These are phyloP conservation scores for Sorex araneus DNA, from an alignment of 2,113 vertebrate genomes.

Conservation along the genomic window DNA sequence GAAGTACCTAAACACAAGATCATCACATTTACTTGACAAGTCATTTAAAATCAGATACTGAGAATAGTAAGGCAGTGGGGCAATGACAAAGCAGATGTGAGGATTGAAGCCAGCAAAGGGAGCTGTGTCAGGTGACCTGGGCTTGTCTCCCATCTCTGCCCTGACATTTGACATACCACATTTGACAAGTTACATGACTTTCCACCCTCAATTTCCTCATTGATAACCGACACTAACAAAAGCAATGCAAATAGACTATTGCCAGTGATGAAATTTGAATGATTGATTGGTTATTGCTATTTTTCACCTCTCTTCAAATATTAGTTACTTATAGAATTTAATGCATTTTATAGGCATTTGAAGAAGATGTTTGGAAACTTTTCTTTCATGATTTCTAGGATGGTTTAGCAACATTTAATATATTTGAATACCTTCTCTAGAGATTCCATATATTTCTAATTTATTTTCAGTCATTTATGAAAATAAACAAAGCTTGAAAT, in stretches of 20 bases:
- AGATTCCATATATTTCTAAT: not conserved
- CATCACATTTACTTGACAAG: not conserved
- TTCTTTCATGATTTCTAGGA: conserved; percentile 19
- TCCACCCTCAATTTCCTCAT: not conserved
- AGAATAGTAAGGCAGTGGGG: not conserved
- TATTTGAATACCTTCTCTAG: not conserved
- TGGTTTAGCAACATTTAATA: not conserved
- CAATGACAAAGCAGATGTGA: not conserved
- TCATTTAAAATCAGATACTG: not conserved
- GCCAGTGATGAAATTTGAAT: too few relatives aligned
- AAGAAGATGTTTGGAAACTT: not conserved
- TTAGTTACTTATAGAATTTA: not conserved
- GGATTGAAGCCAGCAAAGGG: not conserved
- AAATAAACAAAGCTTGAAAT: conserved; percentile 45
- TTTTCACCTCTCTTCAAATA: not conserved
- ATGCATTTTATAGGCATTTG: not conserved
- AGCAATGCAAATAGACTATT: too few relatives aligned
- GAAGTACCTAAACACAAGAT: not conserved
- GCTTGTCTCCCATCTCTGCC: not conserved
- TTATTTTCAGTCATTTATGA: conserved; percentile 14
- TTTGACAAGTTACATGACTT: not conserved
- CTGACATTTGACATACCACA: not conserved
- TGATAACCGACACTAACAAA: not conserved
- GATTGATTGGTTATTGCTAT: too few relatives aligned
- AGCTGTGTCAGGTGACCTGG: too few relatives aligned